phyloP scores from a whole-genome alignment of 2,797 vertebrate genomes.

The Clarias pachynema region DNA sequence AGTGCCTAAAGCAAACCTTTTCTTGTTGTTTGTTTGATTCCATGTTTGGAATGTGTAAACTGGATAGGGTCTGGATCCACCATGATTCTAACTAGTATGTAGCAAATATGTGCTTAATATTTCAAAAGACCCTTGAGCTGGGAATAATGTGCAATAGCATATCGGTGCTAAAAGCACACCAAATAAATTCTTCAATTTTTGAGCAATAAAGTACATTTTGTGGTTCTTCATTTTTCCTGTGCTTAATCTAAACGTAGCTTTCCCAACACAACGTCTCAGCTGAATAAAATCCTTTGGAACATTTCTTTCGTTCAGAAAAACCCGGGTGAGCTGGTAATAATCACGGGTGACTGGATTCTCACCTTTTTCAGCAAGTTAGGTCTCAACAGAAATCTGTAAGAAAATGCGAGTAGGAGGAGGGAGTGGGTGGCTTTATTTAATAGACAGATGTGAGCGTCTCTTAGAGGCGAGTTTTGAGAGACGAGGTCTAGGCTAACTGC shows the following conservation, averaged over 20 bases:
- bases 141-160: constrained; percentile 52
- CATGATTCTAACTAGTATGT: neutral
- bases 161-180: neutral
- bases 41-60: neutral
- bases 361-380: constrained; percentile 67
- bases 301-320: constrained; percentile 4
- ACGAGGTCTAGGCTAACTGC: constrained; percentile 25
- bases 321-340: constrained; percentile 76
- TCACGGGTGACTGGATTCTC: constrained; percentile 75
- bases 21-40: neutral
- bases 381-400: constrained; percentile 44
- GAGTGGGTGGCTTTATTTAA: constrained; percentile 49
- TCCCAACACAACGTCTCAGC: neutral
- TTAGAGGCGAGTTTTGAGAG: constrained; percentile 49
- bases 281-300: constrained; percentile 9
- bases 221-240: constrained; percentile 3
- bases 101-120: constrained; percentile 39
- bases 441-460: constrained; percentile 66
- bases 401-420: constrained; percentile 47
- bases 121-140: constrained; percentile 44
- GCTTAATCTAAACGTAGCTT: neutral
- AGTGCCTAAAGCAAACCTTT: neutral
- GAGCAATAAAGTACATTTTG: constrained; percentile 37
- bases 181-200: constrained; percentile 27
- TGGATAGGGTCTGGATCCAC: neutral